Conservation (phyloP, 2,113 vertebrate species). For the Myxocyprinus asiaticus region DNA sequence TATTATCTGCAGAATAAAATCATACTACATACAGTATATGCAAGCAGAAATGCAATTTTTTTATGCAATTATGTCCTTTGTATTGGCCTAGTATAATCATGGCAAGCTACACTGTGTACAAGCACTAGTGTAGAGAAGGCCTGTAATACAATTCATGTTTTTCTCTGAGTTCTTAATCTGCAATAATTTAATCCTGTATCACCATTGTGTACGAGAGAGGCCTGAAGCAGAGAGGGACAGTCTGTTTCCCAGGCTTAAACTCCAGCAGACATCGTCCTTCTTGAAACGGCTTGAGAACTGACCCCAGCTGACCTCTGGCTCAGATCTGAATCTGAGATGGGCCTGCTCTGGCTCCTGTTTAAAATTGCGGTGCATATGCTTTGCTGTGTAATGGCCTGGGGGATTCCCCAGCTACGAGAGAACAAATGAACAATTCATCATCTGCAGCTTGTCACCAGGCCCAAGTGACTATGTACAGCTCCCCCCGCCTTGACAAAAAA, state of each 20-base stretch:
- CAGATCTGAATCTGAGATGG: constrained; percentile 61
- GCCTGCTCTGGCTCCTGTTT: constrained; percentile 49
- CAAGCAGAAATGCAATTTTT: neutral
- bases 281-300: constrained; percentile 52
- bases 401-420: constrained; percentile 63
- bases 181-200: constrained; percentile 45
- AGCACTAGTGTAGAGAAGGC: neutral
- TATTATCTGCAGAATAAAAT: constrained; percentile 3
- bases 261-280: constrained; percentile 45
- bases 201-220: neutral
- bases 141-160: constrained; percentile 33
- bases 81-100: neutral
- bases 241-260: constrained; percentile 56
- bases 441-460: constrained; percentile 76
- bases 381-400: constrained; percentile 74
- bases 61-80: neutral
- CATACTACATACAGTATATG: neutral
- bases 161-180: constrained; percentile 47
- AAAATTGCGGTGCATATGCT: constrained; percentile 68
- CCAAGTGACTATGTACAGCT: constrained; percentile 72
- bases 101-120: neutral
- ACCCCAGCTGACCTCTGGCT: constrained; percentile 61
- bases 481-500: constrained; percentile 43
- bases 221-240: too few species aligned
- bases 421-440: constrained; percentile 80